Percentiles rank a stretch among this genome's conserved stretches.
Conservation (phyloP, 2,888 invertebrate genomes). For the Cosmopolites sordidus region DNA sequence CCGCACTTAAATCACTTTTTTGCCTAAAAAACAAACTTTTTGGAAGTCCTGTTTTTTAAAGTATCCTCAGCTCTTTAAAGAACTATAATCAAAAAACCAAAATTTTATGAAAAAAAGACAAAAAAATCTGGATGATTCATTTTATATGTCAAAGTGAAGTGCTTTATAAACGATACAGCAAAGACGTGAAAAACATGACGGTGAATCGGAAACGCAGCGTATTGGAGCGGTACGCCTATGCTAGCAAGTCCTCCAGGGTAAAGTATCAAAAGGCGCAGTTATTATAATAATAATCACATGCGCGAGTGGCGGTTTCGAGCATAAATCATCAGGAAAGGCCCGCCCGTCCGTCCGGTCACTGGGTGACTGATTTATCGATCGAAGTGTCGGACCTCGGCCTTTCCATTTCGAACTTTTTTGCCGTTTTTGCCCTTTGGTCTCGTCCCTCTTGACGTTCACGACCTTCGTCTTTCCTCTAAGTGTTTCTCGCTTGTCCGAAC, state of each 20-base stretch:
- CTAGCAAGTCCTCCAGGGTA: constrained; percentile 34
- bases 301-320: constrained; percentile 45
- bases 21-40: too few relatives aligned
- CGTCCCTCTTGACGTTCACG: constrained; percentile 5
- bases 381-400: constrained; percentile 38
- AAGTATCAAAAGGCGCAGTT: constrained; percentile 46
- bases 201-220: too few relatives aligned
- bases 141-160: too few relatives aligned
- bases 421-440: constrained; percentile 27
- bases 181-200: too few relatives aligned
- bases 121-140: too few relatives aligned
- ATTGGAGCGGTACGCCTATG: too few relatives aligned
- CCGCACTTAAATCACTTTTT: too few relatives aligned
- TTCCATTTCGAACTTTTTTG: constrained; percentile 7
- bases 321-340: constrained; percentile 48
- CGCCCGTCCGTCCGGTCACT: constrained; percentile 45
- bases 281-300: constrained; percentile 50
- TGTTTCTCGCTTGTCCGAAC: background rate
- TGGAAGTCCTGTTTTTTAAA: too few relatives aligned
- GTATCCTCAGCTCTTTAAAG: too few relatives aligned
- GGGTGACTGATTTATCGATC: constrained; percentile 49
- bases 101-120: too few relatives aligned
- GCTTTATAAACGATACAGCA: too few relatives aligned
- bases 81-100: too few relatives aligned
- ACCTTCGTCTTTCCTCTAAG: constrained; percentile 23